A percentile compares a stretch with the other conserved stretches of the same genome.
Conservation (phyloP, 92 coral and sea anemone genomes). For the Heteractis magnifica region DNA sequence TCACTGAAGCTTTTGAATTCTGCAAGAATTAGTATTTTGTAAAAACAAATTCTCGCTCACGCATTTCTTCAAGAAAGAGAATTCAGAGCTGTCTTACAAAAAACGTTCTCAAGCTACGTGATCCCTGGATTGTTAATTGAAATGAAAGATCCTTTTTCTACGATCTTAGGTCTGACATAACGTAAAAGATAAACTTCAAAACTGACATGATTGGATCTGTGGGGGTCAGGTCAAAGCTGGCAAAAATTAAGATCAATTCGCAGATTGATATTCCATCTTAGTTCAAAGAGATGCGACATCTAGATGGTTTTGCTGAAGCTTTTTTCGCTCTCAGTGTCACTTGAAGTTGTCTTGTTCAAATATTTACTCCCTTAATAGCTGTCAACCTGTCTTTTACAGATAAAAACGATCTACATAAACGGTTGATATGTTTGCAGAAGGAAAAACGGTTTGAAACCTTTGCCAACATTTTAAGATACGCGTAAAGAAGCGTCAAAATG, state of each 20-base stretch:
- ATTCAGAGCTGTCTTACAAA: neutral
- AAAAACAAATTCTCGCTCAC: too few relatives aligned
- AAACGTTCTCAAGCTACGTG: neutral
- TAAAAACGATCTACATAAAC: constrained; percentile 2
- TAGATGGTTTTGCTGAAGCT: neutral
- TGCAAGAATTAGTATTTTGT: too few relatives aligned
- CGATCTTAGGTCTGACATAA: neutral
- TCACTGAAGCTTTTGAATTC: too few relatives aligned
- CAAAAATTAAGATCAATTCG: neutral
- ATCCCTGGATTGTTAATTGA: too few relatives aligned
- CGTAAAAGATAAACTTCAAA: neutral
- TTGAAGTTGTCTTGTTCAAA: neutral
- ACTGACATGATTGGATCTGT: neutral
- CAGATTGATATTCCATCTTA: constrained; percentile 1
- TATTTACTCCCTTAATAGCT: constrained; percentile 3
- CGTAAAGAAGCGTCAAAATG: neutral
- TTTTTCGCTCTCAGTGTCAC: neutral
- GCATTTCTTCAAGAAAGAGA: neutral
- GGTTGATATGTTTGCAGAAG: neutral
- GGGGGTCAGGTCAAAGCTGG: neutral
- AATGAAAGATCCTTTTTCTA: too few relatives aligned
- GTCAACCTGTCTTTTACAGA: neutral
- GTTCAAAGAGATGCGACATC: constrained; percentile 1
- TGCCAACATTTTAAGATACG: neutral
- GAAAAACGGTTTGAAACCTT: neutral